Evolutionary conservation across 2,113 vertebrate species (phyloP), one percentile per base, ranked within the genome.

Genomic region (Emberiza fucata): DNA sequence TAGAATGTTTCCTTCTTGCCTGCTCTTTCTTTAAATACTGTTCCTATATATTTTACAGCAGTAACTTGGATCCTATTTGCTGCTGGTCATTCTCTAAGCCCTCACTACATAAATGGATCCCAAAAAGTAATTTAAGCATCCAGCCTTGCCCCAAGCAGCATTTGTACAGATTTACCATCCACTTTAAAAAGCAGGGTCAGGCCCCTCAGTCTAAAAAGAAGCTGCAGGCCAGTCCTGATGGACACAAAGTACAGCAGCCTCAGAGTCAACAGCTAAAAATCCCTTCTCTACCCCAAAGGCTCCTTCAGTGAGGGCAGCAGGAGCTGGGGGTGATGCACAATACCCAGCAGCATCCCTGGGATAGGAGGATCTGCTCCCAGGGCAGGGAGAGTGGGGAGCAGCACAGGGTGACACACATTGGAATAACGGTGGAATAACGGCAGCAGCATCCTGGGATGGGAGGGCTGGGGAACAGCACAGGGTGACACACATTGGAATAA

Each of bases 151-250:
- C 75, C 42, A 19, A 53, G 47, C 76, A 66, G 91, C 19, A 14
- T 44, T 72, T 56, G 35, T 40, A 65, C 70, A 73, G 68, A 81
- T 78, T 80, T 37, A 86, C 81, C 80, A 76, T 4, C 11, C 51
- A 27, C 86, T 95, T 91, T 61, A 86, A 81, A 92, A 91, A 92
- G 86, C 86, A 87, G 57, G 83, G 81, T 87, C 86, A 94, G 64
- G 84, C n/a, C 91, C 47, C 37, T 81, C 40, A 29, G 42, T 11
- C 73, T 61, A 39, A 94, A 90, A 94, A 63, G 76, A 42, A 95
- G 56, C 14, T 17, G 51, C 71, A 88, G 18, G 9, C 21, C 37
- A 50, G 60, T 20, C 39, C 11, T 22, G 68, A 39, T 50, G 91
- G 85, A 60, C 73, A 87, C 16, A 4, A 76, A 75, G 61, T 20